A percentile compares a stretch with the other conserved stretches of the same genome.
Evolutionary conservation across 2,113 vertebrate species (phyloP).

Genomic region (Phyllopteryx taeniolatus): DNA sequence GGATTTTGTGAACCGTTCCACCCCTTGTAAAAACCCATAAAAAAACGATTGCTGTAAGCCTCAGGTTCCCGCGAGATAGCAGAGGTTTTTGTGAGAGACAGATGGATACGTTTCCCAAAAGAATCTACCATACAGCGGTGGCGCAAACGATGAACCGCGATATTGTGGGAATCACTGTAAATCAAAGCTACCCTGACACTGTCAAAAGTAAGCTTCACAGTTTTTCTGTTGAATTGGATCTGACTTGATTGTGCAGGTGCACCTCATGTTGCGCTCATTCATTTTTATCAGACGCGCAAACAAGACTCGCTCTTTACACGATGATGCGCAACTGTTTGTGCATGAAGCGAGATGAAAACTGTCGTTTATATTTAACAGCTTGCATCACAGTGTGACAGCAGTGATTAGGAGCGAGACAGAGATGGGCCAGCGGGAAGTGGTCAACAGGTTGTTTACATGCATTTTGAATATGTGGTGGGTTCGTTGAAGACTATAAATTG

Average conservation of each 20-base stretch:
- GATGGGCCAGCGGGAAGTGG: background rate
- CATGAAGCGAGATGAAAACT: slow-evolving; percentile 3
- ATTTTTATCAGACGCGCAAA: background rate
- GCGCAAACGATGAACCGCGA: no score
- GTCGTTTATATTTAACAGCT: slow-evolving; percentile 9
- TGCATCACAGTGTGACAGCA: background rate
- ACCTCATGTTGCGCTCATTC: background rate
- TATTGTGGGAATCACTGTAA: no score
- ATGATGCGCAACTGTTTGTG: background rate
- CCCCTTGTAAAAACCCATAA: no score
- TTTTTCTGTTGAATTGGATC: background rate
- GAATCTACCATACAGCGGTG: no score
- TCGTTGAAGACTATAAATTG: background rate
- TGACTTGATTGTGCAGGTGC: background rate
- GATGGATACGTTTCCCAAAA: no score
- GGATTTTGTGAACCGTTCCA: no score
- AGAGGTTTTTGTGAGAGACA: no score
- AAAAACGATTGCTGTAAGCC: no score
- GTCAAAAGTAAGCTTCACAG: background rate
- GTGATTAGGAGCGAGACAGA: background rate
- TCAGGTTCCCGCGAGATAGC: no score
- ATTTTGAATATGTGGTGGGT: background rate
- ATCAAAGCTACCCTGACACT: background rate
- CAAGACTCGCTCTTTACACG: background rate
- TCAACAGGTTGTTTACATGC: background rate